Conservation (phyloP, 2,113 vertebrate species). For the Eleginops maclovinus region DNA sequence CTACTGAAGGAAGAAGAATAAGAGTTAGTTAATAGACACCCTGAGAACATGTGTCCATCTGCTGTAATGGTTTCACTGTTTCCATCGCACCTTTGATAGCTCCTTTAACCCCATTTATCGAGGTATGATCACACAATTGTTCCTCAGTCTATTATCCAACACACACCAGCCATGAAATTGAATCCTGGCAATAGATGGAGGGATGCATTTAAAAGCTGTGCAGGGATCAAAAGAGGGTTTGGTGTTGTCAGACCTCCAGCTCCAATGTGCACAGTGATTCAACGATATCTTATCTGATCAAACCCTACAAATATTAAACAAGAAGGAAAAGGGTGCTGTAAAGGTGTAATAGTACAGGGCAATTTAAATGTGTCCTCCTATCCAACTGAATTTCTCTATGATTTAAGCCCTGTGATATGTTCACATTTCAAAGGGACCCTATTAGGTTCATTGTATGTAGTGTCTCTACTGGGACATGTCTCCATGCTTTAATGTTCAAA, state of each 20-base stretch:
- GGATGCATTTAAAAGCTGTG: conserved; percentile 9
- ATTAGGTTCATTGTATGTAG: too few relatives aligned
- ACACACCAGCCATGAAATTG: conserved; percentile 57
- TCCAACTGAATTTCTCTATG: background rate
- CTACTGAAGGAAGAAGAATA: background rate
- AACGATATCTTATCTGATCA: conserved; percentile 5
- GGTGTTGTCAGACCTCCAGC: background rate
- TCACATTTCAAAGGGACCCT: too few relatives aligned
- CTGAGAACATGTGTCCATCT: conserved; percentile 1
- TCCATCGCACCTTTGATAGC: conserved; percentile 26
- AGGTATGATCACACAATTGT: conserved; percentile 8
- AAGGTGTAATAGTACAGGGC: background rate
- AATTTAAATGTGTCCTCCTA: background rate
- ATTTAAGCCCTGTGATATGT: background rate
- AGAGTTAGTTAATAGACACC: conserved; percentile 5
- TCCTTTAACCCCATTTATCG: background rate
- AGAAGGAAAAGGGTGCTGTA: background rate
- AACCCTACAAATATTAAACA: conserved; percentile 10
- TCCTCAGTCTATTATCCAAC: conserved; percentile 1
- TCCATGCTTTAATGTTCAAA: too few relatives aligned
- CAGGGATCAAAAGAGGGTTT: background rate
- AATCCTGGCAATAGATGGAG: conserved; percentile 10
- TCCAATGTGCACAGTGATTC: conserved; percentile 2
- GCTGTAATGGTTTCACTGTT: conserved; percentile 23
- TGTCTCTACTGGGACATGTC: too few relatives aligned